A percentile compares a stretch with the other conserved stretches of the same genome.
Conservation (phyloP, 23 tunicate species). For the Halocynthia roretzi region DNA sequence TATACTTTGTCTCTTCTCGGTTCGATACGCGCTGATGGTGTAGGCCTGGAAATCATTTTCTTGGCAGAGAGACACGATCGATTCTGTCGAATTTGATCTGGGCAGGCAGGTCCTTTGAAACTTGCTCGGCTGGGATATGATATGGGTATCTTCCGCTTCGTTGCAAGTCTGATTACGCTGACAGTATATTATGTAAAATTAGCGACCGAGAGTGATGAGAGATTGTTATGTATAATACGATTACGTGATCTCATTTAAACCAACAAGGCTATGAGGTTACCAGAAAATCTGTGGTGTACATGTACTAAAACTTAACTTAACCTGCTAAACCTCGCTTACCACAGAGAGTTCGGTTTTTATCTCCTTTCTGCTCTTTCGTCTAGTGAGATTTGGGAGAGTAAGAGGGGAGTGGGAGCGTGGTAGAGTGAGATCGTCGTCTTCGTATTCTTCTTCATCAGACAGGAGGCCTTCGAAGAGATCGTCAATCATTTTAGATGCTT, state of each 20-base stretch:
- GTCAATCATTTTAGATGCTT: conserved; percentile 43
- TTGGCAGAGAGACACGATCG: conserved; percentile 49
- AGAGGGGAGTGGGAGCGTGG: conserved; percentile 25
- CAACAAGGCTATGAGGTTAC: not conserved
- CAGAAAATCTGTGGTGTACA: not conserved
- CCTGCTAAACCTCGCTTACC: conserved; percentile 26
- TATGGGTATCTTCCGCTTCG: conserved; percentile 78
- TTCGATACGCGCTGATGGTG: conserved; percentile 69
- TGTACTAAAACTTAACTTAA: too few species aligned
- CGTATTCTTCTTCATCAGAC: conserved; percentile 3
- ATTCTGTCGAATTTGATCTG: conserved; percentile 62
- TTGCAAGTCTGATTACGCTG: conserved; percentile 85
- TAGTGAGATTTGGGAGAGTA: conserved; percentile 30
- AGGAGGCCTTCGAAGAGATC: conserved; percentile 75
- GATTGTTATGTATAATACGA: too few species aligned
- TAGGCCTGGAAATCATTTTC: conserved; percentile 51
- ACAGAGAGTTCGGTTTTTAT: conserved; percentile 50
- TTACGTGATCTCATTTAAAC: too few species aligned
- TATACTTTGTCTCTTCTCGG: conserved; percentile 21
- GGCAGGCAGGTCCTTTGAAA: conserved; percentile 44
- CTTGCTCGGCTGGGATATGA: conserved; percentile 49
- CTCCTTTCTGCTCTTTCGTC: conserved; percentile 78
- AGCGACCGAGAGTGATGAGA: not conserved
- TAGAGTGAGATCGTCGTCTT: not conserved
- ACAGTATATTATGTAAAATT: not conserved